Evolutionary conservation across 1,140 invertebrate species (phyloP).

Genomic region (Tetraneura akinire): DNA sequence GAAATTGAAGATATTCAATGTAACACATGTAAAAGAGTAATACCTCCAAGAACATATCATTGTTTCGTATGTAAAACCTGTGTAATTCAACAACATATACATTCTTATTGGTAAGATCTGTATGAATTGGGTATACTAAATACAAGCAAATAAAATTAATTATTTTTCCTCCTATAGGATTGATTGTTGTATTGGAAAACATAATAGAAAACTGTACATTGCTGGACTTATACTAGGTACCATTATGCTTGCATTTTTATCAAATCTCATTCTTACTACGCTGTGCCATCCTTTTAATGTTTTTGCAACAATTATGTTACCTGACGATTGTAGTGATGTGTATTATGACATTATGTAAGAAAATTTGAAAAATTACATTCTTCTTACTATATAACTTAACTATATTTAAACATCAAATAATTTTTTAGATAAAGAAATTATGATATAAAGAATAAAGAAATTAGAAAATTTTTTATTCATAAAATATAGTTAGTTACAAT

Average conservation of each 20-base stretch:
- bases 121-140: neutral
- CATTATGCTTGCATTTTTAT: constrained; percentile 66
- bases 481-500: too few relatives aligned
- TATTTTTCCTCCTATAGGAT: constrained; percentile 63
- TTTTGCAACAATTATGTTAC: constrained; percentile 66
- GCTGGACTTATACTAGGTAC: constrained; percentile 65
- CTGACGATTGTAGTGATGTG: constrained; percentile 69
- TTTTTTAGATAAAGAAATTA: too few relatives aligned
- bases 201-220: constrained; percentile 68
- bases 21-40: constrained; percentile 54
- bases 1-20: constrained; percentile 54
- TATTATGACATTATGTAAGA: constrained; percentile 56
- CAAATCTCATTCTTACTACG: constrained; percentile 71
- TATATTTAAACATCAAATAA: neutral
- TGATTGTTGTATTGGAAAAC: constrained; percentile 70
- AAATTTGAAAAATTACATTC: neutral
- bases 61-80: constrained; percentile 60
- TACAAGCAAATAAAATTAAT: neutral
- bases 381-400: neutral
- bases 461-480: too few relatives aligned
- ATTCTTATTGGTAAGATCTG: constrained; percentile 61
- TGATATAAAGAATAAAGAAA: too few relatives aligned
- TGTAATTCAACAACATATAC: constrained; percentile 60
- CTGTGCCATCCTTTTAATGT: constrained; percentile 71
- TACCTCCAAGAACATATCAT: constrained; percentile 56